Evolutionary conservation across 2,797 vertebrate genomes (phyloP), one percentile per base, ranked within the genome.

Genomic region (Anomalospiza imberbis): DNA sequence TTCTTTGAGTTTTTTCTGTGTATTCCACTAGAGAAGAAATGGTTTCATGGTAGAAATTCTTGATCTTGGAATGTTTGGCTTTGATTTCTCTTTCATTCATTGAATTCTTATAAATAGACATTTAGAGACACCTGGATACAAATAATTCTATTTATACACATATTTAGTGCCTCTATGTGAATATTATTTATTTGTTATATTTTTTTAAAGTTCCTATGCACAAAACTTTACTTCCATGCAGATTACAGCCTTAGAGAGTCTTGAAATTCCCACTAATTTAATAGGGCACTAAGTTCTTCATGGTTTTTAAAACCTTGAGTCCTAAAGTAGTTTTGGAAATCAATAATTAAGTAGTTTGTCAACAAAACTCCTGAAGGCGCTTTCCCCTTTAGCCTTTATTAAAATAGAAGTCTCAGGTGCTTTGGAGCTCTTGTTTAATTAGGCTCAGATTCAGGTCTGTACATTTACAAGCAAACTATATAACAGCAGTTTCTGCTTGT

Each of bases 331-430:
- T 57, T 65, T 79, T 91, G 51, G 75, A 91, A 76, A 82, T 67
- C 32, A 84, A 22, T 84, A 93, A 82, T 94, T 88, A 63, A 76
- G 75, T 53, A 88, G 61, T 94, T 95, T 84, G 73, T 90, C 86
- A 95, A 78, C 80, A 91, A 29, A 90, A 67, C 26, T 93, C 86
- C 76, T 71, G 15, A 29, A 88, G 80, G 66, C 88, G 42, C 36
- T 78, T 90, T 77, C 29, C 53, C 53, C 61, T 86, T 94, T 92
- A 80, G 42, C 70, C 80, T 81, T 85, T 85, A 89, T 91, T 89
- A 91, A 89, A 81, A 75, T 75, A 20, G 47, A 78, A 91, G 45
- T 87, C 80, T 67, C 45, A 3, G 54, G 57, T 0, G 0, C 24
- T 55, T 81, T 53, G 38, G 62, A 74, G n/a, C 36, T 78, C 40